Conservation (phyloP, 2,113 vertebrate genomes). For the Gulo gulo region DNA sequence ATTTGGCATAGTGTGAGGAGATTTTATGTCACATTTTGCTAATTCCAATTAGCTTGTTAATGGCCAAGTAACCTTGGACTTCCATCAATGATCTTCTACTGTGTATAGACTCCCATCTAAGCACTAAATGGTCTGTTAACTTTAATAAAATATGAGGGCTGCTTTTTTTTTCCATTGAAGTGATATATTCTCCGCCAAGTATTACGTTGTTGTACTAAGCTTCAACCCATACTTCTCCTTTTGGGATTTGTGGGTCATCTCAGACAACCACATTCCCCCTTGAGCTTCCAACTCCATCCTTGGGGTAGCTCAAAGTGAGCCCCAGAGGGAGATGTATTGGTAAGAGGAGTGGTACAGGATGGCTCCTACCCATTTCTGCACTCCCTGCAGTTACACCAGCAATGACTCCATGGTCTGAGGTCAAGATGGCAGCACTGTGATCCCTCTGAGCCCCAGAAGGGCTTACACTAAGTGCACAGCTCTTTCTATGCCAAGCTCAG, state of each 20-base stretch:
- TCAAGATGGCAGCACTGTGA: fast-evolving
- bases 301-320: fast-evolving
- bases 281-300: not conserved
- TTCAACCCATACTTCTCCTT: not conserved
- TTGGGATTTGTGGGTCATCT: not conserved
- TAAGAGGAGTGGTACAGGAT: fast-evolving
- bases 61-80: not conserved
- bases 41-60: not conserved
- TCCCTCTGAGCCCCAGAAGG: not conserved
- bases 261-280: not conserved
- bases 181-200: not conserved
- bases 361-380: not conserved
- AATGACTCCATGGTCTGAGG: fast-evolving
- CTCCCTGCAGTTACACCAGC: no score
- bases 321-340: fast-evolving
- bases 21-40: not conserved
- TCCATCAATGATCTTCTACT: not conserved
- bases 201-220: not conserved
- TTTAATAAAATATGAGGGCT: not conserved
- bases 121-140: not conserved
- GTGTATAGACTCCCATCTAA: not conserved
- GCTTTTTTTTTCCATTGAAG: no score
- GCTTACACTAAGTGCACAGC: fast-evolving
- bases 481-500: not conserved
- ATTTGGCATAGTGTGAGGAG: not conserved